Evolutionary conservation across 2,113 vertebrate genomes (phyloP).

Genomic region (Eublepharis macularius): DNA sequence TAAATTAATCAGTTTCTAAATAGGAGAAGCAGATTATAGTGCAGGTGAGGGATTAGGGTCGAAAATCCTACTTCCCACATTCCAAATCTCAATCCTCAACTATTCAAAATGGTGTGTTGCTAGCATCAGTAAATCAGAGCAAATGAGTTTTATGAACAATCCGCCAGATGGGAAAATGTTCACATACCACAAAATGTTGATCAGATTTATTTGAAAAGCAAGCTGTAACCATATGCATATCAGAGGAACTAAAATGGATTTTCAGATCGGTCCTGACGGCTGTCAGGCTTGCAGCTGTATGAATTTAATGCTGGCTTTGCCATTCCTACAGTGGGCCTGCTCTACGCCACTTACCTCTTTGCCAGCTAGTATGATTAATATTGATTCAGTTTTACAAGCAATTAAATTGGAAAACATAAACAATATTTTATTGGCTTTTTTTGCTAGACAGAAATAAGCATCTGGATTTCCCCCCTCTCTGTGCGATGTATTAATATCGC

Average conservation of each 20-base stretch:
- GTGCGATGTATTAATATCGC: conserved; percentile 34
- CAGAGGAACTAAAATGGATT: conserved; percentile 60
- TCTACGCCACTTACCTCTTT: conserved; percentile 54
- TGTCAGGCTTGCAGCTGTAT: conserved; percentile 53
- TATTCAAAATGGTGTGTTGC: conserved; percentile 50
- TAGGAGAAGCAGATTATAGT: conserved; percentile 57
- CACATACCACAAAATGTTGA: conserved; percentile 67
- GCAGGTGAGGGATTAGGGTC: conserved; percentile 35
- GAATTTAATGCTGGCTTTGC: conserved; percentile 52
- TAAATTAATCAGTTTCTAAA: conserved; percentile 63
- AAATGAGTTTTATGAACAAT: conserved; percentile 76
- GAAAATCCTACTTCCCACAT: not conserved
- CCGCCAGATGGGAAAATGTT: conserved; percentile 76
- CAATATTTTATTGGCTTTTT: conserved; percentile 27
- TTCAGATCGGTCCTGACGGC: conserved; percentile 54
- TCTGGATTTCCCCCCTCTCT: conserved; percentile 23
- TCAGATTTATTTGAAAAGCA: conserved; percentile 76
- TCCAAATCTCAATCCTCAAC: conserved; percentile 58
- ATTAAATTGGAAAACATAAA: conserved; percentile 62
- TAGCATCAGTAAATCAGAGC: conserved; percentile 68
- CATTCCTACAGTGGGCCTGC: conserved; percentile 38
- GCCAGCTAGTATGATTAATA: conserved; percentile 60
- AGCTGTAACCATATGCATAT: conserved; percentile 71
- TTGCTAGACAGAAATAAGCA: conserved; percentile 28
- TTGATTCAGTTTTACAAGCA: conserved; percentile 62